Evolutionary conservation across 1,140 invertebrate species (phyloP), one percentile per base, ranked within the genome.

Genomic region (Drosophila gunungcola): DNA sequence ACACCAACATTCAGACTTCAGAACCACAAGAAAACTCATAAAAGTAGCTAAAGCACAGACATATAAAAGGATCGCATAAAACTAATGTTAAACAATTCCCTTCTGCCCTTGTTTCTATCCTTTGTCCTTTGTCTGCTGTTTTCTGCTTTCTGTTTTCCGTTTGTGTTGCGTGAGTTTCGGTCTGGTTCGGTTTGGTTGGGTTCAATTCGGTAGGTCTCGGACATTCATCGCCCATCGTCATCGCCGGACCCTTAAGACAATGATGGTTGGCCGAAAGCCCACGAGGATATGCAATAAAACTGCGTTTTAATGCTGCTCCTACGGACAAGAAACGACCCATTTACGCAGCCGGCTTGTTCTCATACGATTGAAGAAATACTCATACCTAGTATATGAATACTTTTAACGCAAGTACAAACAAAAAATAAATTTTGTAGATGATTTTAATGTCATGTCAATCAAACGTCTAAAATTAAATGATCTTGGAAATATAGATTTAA

Each of bases 211-310:
- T 46, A 27, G 42, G 43, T 32, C 6, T 32, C 34, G 16, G 64
- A 29, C 60, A 81, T 78, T 82, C 83, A 56, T 70, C 55, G 77
- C 73, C 72, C 78, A 68, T 49, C 80, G 61, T 42, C 64, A 83
- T 72, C 55, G 77, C 27, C 38, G 73, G 73, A 55, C 73, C 74
- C 83, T 79, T 70, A 83, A 86, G 82, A 88, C 82, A 83, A 86
- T 76, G 75, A 89, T 89, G 80, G 67, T 70, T 48, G 32, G 58
- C 65, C 79, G 68, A 88, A 60, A 51, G 70, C 56, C 56, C 84
- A 63, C 72, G 74, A 69, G 83, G 84, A 74, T 78, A 77, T 89
- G 83, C 84, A 83, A 88, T 88, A 88, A 88, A 88, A 88, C 83
- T 89, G 80, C 84, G 83, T 88, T 83, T 89, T 83, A 89, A 83